phyloP scores from a whole-genome alignment of 2,888 invertebrate genomes.

The Tetropium fuscum region DNA sequence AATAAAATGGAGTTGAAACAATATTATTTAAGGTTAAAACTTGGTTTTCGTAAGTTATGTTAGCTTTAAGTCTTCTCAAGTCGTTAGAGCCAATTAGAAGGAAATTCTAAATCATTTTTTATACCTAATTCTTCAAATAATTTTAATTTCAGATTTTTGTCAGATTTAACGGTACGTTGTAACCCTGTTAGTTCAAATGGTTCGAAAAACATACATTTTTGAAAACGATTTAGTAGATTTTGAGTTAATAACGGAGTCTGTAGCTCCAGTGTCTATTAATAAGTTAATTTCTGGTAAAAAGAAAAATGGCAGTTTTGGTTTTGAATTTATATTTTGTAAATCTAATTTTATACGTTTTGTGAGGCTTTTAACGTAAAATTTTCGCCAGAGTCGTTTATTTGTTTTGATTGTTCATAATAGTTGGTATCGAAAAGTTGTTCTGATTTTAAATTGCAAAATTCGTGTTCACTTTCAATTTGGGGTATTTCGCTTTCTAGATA shows the following conservation, averaged over 20 bases:
- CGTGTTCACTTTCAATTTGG: neutral
- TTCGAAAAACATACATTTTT: neutral
- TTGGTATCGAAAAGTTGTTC: neutral
- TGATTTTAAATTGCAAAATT: neutral
- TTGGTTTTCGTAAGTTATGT: slow-evolving; percentile 3
- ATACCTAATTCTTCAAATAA: slow-evolving; percentile 10
- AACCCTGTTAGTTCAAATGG: slow-evolving; percentile 3
- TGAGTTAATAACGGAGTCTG: neutral
- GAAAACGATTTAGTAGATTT: neutral
- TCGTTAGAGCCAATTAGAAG: neutral
- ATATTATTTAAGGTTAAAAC: slow-evolving; percentile 9
- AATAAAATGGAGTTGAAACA: neutral
- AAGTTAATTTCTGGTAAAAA: slow-evolving; percentile 1
- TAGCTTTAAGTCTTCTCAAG: slow-evolving; percentile 3
- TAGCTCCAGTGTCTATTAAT: neutral
- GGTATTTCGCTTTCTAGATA: neutral
- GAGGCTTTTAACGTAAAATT: slow-evolving; percentile 11
- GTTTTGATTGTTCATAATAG: no score
- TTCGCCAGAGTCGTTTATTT: no score
- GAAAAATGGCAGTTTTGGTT: slow-evolving; percentile 5
- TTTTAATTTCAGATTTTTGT: slow-evolving; percentile 1
- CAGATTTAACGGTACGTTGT: neutral
- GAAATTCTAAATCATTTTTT: slow-evolving; percentile 4
- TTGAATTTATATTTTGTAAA: slow-evolving; percentile 10
- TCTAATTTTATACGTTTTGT: slow-evolving; percentile 1